Evolutionary conservation across 2,888 invertebrate genomes (phyloP).

Genomic region (Drosophila gaucha): DNA sequence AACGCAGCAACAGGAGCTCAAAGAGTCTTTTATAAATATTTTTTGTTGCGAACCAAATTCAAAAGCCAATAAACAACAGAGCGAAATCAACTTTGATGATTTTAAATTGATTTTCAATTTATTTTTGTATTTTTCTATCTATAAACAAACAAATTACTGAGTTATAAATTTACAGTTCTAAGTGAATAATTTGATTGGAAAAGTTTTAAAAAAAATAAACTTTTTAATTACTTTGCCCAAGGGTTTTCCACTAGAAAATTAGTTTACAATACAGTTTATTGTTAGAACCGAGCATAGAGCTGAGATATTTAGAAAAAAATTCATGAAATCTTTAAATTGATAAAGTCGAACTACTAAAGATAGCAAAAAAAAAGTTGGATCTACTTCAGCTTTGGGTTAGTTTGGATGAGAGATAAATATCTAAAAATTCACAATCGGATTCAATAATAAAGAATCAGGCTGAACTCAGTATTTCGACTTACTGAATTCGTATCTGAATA

Average conservation of each 20-base stretch:
- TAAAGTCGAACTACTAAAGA: too few relatives aligned
- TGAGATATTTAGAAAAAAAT: background rate
- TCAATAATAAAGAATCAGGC: too few relatives aligned
- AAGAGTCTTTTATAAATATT: background rate
- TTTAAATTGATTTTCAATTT: background rate
- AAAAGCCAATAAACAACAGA: background rate
- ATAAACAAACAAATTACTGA: too few relatives aligned
- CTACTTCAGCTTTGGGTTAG: too few relatives aligned
- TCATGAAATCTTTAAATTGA: background rate
- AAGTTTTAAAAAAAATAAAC: background rate
- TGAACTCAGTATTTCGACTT: too few relatives aligned
- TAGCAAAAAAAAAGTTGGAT: too few relatives aligned
- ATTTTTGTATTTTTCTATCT: background rate
- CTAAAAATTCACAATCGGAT: too few relatives aligned
- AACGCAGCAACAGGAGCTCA: background rate
- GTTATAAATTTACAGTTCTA: too few relatives aligned
- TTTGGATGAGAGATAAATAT: too few relatives aligned
- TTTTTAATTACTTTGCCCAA: constrained; percentile 1
- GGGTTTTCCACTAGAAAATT: background rate
- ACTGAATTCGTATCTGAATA: too few relatives aligned
- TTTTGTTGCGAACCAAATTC: too few relatives aligned
- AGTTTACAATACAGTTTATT: background rate
- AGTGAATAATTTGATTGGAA: background rate
- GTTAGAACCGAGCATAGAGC: background rate
- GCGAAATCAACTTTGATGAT: background rate